phyloP scores from a whole-genome alignment of 2,888 invertebrate species.

The Octodonta nipae region DNA sequence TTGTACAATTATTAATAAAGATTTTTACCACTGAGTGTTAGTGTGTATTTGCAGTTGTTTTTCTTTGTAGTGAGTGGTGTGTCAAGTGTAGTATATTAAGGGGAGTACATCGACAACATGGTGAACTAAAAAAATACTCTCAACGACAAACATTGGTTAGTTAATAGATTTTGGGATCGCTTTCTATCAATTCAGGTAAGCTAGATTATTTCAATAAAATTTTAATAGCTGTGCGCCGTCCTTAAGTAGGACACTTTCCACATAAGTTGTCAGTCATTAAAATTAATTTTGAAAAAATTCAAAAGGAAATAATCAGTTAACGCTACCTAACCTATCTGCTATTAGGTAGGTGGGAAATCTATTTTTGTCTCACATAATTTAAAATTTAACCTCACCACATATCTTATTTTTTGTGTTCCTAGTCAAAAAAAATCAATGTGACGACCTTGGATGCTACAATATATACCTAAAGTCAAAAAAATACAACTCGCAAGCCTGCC shows the following conservation, averaged over 20 bases:
- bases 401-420: too few relatives aligned
- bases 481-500: neutral
- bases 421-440: constrained; percentile 2
- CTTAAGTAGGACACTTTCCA: too few relatives aligned
- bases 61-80: constrained; percentile 1
- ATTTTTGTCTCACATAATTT: constrained; percentile 1
- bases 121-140: constrained; percentile 1
- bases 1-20: too few relatives aligned
- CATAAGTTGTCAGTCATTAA: too few relatives aligned
- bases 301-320: too few relatives aligned
- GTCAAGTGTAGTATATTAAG: neutral
- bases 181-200: neutral
- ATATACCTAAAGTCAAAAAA: neutral
- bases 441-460: constrained; percentile 1
- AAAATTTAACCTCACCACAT: too few relatives aligned
- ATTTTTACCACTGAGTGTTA: too few relatives aligned
- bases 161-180: neutral
- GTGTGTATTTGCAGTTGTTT: too few relatives aligned
- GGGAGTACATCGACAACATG: neutral
- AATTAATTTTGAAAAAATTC: too few relatives aligned
- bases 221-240: too few relatives aligned
- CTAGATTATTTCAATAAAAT: too few relatives aligned
- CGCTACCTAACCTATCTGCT: too few relatives aligned
- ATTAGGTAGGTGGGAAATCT: neutral
- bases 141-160: neutral